These are phyloP conservation scores for Xylocopa sonorina DNA, from an alignment of 1,140 invertebrate species.

Conservation along the genomic window DNA sequence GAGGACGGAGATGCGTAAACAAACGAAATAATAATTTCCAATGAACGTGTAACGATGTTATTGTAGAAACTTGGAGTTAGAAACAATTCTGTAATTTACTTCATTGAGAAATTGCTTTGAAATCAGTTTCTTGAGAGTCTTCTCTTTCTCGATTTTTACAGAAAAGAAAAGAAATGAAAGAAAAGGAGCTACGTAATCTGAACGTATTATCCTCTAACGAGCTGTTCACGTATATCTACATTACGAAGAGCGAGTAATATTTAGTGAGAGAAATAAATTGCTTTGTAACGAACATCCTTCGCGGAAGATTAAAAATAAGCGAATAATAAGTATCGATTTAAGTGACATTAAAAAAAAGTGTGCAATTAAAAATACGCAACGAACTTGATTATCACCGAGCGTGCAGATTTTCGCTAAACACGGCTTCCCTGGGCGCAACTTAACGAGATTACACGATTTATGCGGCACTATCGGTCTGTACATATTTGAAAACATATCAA, in stretches of 20 bases:
- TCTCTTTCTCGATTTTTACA: too few species aligned
- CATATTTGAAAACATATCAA: neutral
- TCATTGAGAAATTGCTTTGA: too few species aligned
- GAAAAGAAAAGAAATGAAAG: too few species aligned
- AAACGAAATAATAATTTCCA: neutral
- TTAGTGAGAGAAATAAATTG: neutral
- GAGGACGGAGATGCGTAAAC: neutral
- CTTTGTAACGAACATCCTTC: neutral
- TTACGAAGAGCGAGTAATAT: neutral
- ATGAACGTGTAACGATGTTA: too few species aligned
- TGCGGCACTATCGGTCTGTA: too few species aligned
- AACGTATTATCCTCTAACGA: too few species aligned
- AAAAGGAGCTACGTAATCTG: too few species aligned
- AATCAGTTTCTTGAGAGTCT: too few species aligned
- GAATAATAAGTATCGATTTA: conserved; percentile 43
- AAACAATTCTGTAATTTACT: too few species aligned
- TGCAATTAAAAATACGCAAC: conserved; percentile 35
- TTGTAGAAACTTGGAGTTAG: too few species aligned
- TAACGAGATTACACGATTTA: neutral
- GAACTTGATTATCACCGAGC: conserved; percentile 17
- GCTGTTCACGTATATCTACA: too few species aligned
- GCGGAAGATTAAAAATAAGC: conserved; percentile 42
- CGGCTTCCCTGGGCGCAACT: neutral
- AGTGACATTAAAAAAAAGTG: conserved; percentile 35
- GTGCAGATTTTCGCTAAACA: neutral